Conservation (phyloP, 92 coral and sea anemone genomes). For the Umimayanthus kanabou region DNA sequence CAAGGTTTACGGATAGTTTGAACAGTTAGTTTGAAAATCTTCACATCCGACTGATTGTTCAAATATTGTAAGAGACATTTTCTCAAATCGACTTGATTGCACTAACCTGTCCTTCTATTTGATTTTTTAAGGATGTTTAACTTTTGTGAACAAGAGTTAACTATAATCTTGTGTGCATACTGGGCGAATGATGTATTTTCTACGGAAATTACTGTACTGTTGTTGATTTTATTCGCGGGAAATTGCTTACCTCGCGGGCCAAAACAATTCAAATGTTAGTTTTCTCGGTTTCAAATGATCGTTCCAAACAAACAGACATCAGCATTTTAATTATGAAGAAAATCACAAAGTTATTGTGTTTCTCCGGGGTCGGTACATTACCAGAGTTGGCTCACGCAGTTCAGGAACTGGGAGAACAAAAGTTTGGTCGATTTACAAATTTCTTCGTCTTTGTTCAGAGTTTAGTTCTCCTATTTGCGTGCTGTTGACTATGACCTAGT, state of each 20-base stretch:
- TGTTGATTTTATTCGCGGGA: slow-evolving; percentile 31
- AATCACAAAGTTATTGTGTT: slow-evolving; percentile 25
- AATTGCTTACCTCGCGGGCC: slow-evolving; percentile 26
- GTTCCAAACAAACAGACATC: slow-evolving; percentile 22
- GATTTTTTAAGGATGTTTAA: slow-evolving; percentile 38
- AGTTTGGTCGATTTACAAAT: neutral
- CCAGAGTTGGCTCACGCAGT: slow-evolving; percentile 18
- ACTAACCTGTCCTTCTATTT: slow-evolving; percentile 21
- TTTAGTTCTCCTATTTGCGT: neutral
- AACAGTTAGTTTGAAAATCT: slow-evolving; percentile 17
- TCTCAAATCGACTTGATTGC: slow-evolving; percentile 22
- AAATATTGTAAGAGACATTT: slow-evolving; percentile 25
- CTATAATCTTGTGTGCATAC: slow-evolving; percentile 24
- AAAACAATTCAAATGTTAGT: slow-evolving; percentile 33
- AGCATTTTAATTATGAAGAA: slow-evolving; percentile 33
- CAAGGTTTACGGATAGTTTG: neutral
- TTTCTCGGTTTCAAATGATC: neutral
- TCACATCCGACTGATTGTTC: slow-evolving; percentile 37
- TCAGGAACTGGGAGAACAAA: slow-evolving; percentile 26
- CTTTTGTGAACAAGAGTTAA: slow-evolving; percentile 21
- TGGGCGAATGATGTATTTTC: slow-evolving; percentile 1
- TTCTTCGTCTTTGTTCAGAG: slow-evolving; percentile 9
- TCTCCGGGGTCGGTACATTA: slow-evolving; percentile 15
- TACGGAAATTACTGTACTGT: slow-evolving; percentile 26
- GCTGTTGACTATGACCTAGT: neutral